Percentiles rank a stretch among this genome's conserved stretches.
Conservation (phyloP, 2,113 vertebrate genomes). For the Felis catus region F.catus_Fca126_mat1.0 CM031426.1:10448501-10449000, state of each 20-base stretch:
- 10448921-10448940: neutral
- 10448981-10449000: fast-evolving
- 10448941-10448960: neutral
- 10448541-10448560: constrained; percentile 96
- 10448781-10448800: constrained; percentile 94
- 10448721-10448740: constrained; percentile 96
- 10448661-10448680: fast-evolving
- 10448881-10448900: neutral
- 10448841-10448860: constrained; percentile 95
- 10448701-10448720: constrained; percentile 82
- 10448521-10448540: constrained; percentile 95
- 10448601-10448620: too few relatives aligned
- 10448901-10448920: neutral
- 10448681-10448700: fast-evolving
- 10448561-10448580: constrained; percentile 87
- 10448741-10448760: constrained; percentile 95
- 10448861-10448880: constrained; percentile 79
- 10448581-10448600: too few relatives aligned
- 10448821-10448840: constrained; percentile 95
- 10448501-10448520: constrained; percentile 96
- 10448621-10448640: neutral
- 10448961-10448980: neutral
- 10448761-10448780: constrained; percentile 94
- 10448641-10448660: fast-evolving
- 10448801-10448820: constrained; percentile 96